phyloP scores from a whole-genome alignment of 2,888 invertebrate genomes.

The Ditula angustiorana region DNA sequence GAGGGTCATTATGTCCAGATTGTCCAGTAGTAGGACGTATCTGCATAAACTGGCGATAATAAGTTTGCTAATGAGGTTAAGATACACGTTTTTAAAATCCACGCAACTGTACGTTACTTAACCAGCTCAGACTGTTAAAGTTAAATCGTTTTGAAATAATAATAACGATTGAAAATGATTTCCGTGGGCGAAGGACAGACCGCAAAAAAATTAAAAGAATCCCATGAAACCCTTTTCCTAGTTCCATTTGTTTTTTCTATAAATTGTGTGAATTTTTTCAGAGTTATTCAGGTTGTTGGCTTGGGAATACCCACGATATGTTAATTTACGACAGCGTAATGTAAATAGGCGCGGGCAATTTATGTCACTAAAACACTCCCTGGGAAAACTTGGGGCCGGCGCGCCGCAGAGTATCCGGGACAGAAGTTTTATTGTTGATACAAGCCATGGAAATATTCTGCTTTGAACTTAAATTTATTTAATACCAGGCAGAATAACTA shows the following conservation, averaged over 20 bases:
- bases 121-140: not conserved
- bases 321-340: conserved; percentile 76
- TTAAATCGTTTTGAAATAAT: not conserved
- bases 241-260: conserved; percentile 50
- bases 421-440: conserved; percentile 9
- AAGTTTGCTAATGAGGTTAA: too few species aligned
- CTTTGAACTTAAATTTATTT: too few species aligned
- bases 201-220: conserved; percentile 31
- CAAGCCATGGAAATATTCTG: not conserved
- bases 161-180: not conserved
- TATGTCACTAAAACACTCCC: conserved; percentile 77
- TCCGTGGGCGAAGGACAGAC: not conserved
- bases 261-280: conserved; percentile 55
- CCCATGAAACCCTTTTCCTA: conserved; percentile 23
- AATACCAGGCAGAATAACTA: too few species aligned
- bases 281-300: conserved; percentile 68
- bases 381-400: conserved; percentile 60
- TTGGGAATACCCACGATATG: conserved; percentile 78
- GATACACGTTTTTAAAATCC: too few species aligned
- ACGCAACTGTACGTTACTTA: too few species aligned
- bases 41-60: too few species aligned
- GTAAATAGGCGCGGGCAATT: conserved; percentile 78
- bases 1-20: too few species aligned
- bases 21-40: too few species aligned
- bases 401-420: conserved; percentile 26